Percentiles rank a stretch among this genome's conserved stretches.
These are phyloP conservation scores for Styela clava DNA, from an alignment of 23 tunicate species.

Conservation along the genomic window DNA sequence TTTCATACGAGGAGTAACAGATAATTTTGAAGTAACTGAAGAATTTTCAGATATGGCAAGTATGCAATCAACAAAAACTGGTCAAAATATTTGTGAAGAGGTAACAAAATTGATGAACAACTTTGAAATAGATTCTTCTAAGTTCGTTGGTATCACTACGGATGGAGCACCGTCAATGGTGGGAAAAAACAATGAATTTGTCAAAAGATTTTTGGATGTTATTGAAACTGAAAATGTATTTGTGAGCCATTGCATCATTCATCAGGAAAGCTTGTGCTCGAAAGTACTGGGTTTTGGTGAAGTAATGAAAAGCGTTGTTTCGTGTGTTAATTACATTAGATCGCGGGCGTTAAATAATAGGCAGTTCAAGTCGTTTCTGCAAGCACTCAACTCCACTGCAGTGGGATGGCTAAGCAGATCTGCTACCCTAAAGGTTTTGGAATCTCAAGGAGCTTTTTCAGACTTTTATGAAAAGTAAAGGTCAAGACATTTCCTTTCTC, in stretches of 20 bases:
- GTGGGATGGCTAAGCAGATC: slow-evolving; percentile 9
- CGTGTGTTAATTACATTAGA: no score
- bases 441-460: slow-evolving; percentile 17
- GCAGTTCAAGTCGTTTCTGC: no score
- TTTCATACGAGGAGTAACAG: no score
- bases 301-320: no score
- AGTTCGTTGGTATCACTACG: no score
- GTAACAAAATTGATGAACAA: slow-evolving; percentile 35
- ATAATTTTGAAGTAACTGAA: no score
- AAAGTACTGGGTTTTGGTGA: no score
- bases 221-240: background rate
- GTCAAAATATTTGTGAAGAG: slow-evolving; percentile 37
- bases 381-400: no score
- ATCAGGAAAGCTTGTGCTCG: slow-evolving; percentile 25
- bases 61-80: slow-evolving; percentile 40
- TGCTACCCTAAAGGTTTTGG: slow-evolving; percentile 20
- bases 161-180: no score
- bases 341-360: no score
- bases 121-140: slow-evolving; percentile 18
- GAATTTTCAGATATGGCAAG: slow-evolving; percentile 40
- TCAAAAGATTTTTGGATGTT: background rate
- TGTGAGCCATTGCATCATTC: slow-evolving; percentile 19
- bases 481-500: slow-evolving; percentile 32
- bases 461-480: slow-evolving; percentile 22
- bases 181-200: background rate